These are phyloP conservation scores for Megastigmus dorsalis DNA, from an alignment of 2,888 invertebrate species.

Conservation along the genomic window DNA sequence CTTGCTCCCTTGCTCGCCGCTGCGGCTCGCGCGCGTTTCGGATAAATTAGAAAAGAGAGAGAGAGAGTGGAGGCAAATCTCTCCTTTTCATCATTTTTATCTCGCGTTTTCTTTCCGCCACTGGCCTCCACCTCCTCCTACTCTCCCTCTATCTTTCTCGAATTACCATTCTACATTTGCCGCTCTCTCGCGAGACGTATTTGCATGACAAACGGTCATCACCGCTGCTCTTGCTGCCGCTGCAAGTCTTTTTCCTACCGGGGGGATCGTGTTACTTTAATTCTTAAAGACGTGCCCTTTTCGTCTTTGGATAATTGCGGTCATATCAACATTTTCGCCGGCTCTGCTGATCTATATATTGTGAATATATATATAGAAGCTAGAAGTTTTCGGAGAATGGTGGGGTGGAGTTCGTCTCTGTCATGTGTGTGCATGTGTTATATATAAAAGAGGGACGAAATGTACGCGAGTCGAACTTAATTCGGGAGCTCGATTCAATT, in stretches of 20 bases:
- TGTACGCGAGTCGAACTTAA: too few species aligned
- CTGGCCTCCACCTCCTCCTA: not conserved
- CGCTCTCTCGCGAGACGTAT: not conserved
- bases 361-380: too few species aligned
- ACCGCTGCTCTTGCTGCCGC: too few species aligned
- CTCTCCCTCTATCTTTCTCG: constrained; percentile 20
- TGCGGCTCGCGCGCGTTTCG: constrained; percentile 26
- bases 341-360: too few species aligned
- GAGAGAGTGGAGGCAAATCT: constrained; percentile 14
- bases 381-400: too few species aligned
- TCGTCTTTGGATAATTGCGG: constrained; percentile 30
- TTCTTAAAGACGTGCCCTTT: constrained; percentile 35
- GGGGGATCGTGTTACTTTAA: constrained; percentile 34
- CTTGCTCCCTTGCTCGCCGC: too few species aligned
- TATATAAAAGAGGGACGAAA: too few species aligned
- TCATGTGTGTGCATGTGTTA: too few species aligned
- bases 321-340: constrained; percentile 47
- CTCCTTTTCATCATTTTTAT: constrained; percentile 52
- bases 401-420: too few species aligned
- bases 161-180: constrained; percentile 42
- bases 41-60: constrained; percentile 52
- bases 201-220: constrained; percentile 30
- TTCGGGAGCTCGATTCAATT: too few species aligned
- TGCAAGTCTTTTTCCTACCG: constrained; percentile 12
- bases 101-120: constrained; percentile 10